Base-by-base conservation (phyloP, 2,113 vertebrate genomes). In the Calonectris borealis region DNA sequence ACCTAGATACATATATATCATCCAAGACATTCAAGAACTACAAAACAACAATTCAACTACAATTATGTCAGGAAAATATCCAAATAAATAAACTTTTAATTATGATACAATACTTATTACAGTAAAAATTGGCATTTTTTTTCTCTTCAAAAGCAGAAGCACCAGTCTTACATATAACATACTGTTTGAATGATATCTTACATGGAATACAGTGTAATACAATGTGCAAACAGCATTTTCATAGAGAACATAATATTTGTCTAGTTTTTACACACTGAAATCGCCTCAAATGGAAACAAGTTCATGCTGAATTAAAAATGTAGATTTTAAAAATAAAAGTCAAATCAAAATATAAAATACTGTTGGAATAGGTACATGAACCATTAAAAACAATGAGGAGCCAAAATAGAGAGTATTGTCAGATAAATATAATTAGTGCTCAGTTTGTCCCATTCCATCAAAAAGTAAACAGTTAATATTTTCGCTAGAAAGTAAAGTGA, bases 51-150 rank as follows among this genome's bases (percentile, higher is more conserved):
- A 98, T 97, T 96, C 94, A 98, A 97, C 85, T 97, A 98, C 98
- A 96, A 94, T 92, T 96, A 97, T 97, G 88, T 96, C 96, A 98
- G 97, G 96, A 98, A 97, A 98, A 96, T 97, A 95, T 98, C 96
- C 98, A 98, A 98, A 98, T 98, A 98, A 98, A 98, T 98, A 98
- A 97, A 98, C 95, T 97, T 98, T 98, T 98, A 98, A 98, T 98
- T 98, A 98, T 98, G 97, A 98, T 98, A 98, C 98, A 98, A 98
- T 98, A 98, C 97, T 98, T 98, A 98, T 98, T 98, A 98, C 98
- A 98, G 98, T 98, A 98, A 98, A 98, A 98, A 98, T 98, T 98
- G 98, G 98, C 97, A 98, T 97, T 97, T 96, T 94, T 93, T 94
- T 98, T 94, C 96, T 98, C 96, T 98, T 98, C 97, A 97, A 98